Evolutionary conservation across 2,888 invertebrate genomes (phyloP).

Genomic region (Cosmorhoe ocellata): DNA sequence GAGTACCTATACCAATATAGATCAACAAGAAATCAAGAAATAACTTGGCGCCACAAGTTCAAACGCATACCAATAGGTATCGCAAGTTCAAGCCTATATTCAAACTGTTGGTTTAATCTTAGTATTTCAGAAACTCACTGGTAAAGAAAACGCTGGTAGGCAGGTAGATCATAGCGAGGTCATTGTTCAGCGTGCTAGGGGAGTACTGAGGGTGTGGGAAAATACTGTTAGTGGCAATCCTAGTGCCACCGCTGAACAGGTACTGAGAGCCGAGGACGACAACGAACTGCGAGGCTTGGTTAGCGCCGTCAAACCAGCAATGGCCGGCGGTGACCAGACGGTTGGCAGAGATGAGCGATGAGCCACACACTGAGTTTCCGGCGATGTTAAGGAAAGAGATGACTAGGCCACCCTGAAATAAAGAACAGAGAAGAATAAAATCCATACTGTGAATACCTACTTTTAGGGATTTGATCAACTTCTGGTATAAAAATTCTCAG

Average conservation of each 20-base stretch:
- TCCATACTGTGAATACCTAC: background rate
- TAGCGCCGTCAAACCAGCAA: conserved; percentile 56
- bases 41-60: too few relatives aligned
- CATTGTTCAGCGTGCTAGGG: conserved; percentile 42
- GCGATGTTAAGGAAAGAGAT: conserved; percentile 44
- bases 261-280: conserved; percentile 54
- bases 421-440: background rate
- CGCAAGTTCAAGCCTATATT: too few relatives aligned
- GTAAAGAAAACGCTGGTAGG: conserved; percentile 40
- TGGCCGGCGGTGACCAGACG: conserved; percentile 62
- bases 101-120: too few relatives aligned
- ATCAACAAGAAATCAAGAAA: too few relatives aligned
- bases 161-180: conserved; percentile 56
- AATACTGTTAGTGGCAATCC: conserved; percentile 47
- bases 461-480: too few relatives aligned
- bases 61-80: too few relatives aligned
- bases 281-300: conserved; percentile 47
- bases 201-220: conserved; percentile 52
- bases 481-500: too few relatives aligned
- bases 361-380: conserved; percentile 56
- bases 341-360: conserved; percentile 45
- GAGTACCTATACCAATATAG: too few relatives aligned
- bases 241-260: conserved; percentile 53
- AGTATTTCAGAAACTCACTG: conserved; percentile 36
- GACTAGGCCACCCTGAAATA: conserved; percentile 52